These are phyloP conservation scores for Pegoplata infirma DNA, from an alignment of 2,888 invertebrate genomes.

Conservation along the genomic window DNA sequence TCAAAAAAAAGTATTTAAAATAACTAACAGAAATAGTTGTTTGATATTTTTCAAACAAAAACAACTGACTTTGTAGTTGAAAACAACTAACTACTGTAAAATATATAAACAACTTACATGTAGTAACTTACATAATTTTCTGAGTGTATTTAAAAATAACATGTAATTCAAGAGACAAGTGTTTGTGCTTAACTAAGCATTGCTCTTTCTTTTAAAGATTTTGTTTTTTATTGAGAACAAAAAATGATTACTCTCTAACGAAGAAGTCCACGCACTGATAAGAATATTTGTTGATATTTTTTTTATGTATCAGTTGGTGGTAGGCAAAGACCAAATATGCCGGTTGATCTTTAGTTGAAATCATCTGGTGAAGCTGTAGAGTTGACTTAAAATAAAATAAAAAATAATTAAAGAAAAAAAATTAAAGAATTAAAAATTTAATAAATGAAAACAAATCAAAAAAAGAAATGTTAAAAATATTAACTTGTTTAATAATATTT, in stretches of 20 bases:
- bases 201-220: neutral
- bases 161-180: too few relatives aligned
- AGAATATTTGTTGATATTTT: neutral
- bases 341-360: slow-evolving; percentile 35
- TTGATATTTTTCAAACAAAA: too few relatives aligned
- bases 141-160: too few relatives aligned
- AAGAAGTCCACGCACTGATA: neutral
- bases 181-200: neutral
- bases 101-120: too few relatives aligned
- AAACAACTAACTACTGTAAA: too few relatives aligned
- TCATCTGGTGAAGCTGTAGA: slow-evolving; percentile 1
- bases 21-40: too few relatives aligned
- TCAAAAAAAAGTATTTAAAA: too few relatives aligned
- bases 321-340: slow-evolving; percentile 21
- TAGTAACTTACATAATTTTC: too few relatives aligned
- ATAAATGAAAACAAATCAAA: neutral
- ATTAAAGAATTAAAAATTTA: neutral
- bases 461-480: slow-evolving; percentile 40
- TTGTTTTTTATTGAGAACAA: slow-evolving; percentile 44
- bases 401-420: neutral
- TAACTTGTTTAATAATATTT: neutral
- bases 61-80: too few relatives aligned
- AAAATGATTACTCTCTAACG: slow-evolving; percentile 1
- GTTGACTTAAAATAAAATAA: neutral
- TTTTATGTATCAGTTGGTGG: slow-evolving; percentile 24